Evolutionary conservation across 2,888 invertebrate genomes (phyloP).

Genomic region (Cheiracanthium punctorium): DNA sequence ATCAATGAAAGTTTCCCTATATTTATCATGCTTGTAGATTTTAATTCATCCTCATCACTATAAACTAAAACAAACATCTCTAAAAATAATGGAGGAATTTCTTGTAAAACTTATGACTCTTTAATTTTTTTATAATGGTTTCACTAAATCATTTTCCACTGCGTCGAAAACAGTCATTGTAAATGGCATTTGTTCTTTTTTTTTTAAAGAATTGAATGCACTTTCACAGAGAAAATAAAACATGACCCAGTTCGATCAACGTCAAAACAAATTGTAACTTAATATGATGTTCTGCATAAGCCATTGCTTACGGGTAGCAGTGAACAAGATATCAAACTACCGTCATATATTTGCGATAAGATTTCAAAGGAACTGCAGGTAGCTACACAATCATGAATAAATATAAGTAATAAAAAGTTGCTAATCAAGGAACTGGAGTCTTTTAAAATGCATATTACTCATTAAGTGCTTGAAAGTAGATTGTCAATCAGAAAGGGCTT

Average conservation of each 20-base stretch:
- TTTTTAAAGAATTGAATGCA: no score
- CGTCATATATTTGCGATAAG: not conserved
- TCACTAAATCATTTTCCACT: no score
- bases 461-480: not conserved
- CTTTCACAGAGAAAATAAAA: not conserved
- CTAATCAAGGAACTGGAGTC: not conserved
- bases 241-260: not conserved
- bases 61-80: no score
- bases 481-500: not conserved
- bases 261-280: not conserved
- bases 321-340: not conserved
- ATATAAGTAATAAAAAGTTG: not conserved
- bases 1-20: no score
- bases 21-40: no score
- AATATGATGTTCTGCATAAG: not conserved
- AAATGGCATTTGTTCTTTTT: no score
- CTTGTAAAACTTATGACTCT: no score
- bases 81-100: no score
- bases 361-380: not conserved
- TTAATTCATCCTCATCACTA: no score
- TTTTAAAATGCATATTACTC: not conserved
- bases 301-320: not conserved
- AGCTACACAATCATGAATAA: not conserved
- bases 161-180: no score
- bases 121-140: no score